These are phyloP conservation scores for Abscondita cerata DNA, from an alignment of 2,888 invertebrate species.

Conservation along the genomic window DNA sequence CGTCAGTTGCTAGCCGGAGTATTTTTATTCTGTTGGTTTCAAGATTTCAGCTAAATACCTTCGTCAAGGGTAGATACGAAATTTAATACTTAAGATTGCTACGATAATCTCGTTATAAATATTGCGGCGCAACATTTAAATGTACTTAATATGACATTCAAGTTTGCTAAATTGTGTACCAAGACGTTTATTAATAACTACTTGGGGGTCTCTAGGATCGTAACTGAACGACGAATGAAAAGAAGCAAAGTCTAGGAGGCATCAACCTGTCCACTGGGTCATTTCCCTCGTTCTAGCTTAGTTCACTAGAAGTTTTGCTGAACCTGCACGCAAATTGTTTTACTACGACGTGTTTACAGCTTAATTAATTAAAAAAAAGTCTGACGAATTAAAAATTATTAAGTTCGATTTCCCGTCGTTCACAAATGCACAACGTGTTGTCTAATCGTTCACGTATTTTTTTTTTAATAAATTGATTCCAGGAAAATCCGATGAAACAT, in stretches of 20 bases:
- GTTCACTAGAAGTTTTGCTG: not conserved
- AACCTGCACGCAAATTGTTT: conserved; percentile 26
- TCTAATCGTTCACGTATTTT: conserved; percentile 12
- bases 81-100: conserved; percentile 11
- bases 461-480: not conserved
- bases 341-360: not conserved
- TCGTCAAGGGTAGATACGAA: conserved; percentile 20
- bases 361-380: not conserved
- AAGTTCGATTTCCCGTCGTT: conserved; percentile 12
- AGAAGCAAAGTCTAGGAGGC: conserved; percentile 27
- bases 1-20: not conserved
- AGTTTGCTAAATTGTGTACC: conserved; percentile 13
- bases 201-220: conserved; percentile 28
- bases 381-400: not conserved
- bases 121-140: conserved; percentile 7
- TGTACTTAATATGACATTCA: conserved; percentile 10
- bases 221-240: conserved; percentile 16
- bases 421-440: conserved; percentile 32
- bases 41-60: conserved; percentile 19
- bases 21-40: conserved; percentile 18
- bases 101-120: conserved; percentile 2
- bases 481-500: not conserved
- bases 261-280: conserved; percentile 44
- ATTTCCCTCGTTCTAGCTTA: conserved; percentile 37
- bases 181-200: conserved; percentile 28